Conservation (phyloP, 2,888 invertebrate genomes). For the Sesia bembeciformis region DNA sequence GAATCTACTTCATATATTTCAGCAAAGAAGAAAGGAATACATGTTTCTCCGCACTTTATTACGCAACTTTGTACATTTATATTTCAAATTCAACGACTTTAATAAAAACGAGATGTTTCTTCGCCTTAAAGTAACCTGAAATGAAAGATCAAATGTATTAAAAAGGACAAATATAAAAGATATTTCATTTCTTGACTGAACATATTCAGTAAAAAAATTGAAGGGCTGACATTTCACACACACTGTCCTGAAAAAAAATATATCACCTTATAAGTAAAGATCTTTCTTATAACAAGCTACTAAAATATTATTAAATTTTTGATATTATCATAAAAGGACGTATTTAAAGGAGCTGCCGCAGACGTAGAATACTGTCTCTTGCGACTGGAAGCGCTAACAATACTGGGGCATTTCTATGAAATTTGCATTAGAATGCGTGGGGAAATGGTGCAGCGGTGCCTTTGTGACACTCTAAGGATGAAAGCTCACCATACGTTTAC, state of each 20-base stretch:
- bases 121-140: too few species aligned
- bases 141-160: too few species aligned
- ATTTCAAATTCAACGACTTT: too few species aligned
- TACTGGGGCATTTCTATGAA: constrained; percentile 58
- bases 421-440: constrained; percentile 66
- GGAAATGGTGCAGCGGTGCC: constrained; percentile 45
- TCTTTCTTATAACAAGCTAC: too few species aligned
- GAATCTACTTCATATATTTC: not conserved
- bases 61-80: not conserved
- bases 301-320: not conserved
- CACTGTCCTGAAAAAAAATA: too few species aligned
- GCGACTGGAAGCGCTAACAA: constrained; percentile 59
- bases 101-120: too few species aligned
- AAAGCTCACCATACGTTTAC: not conserved
- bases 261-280: too few species aligned
- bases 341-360: constrained; percentile 21
- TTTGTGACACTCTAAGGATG: constrained; percentile 30
- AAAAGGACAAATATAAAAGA: too few species aligned
- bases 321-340: not conserved
- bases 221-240: too few species aligned
- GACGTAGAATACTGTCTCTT: constrained; percentile 38
- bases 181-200: too few species aligned
- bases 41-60: not conserved
- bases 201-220: too few species aligned
- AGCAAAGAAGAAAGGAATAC: not conserved